Evolutionary conservation across 1,140 invertebrate genomes (phyloP).

Genomic region (Zaprionus capensis): DNA sequence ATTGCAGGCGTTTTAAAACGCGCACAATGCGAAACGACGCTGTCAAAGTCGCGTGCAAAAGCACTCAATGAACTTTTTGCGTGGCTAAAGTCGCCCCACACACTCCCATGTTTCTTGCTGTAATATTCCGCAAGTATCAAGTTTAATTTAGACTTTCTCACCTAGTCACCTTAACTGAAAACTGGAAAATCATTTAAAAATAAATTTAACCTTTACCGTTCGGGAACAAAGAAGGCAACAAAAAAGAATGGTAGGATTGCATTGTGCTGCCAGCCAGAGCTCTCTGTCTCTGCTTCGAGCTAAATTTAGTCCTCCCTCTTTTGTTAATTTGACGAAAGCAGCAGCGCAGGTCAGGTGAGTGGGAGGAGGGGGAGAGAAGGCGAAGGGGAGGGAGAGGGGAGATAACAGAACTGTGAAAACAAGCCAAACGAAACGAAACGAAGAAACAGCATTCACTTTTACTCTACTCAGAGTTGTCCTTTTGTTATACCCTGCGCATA

Average conservation of each 20-base stretch:
- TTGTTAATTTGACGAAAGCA: slow-evolving; percentile 17
- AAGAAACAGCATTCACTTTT: neutral
- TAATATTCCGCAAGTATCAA: neutral
- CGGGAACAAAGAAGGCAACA: neutral
- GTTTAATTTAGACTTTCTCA: neutral
- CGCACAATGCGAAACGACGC: slow-evolving; percentile 20
- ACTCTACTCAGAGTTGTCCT: neutral
- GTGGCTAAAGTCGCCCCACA: neutral
- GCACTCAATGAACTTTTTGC: slow-evolving; percentile 21
- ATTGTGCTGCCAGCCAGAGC: neutral
- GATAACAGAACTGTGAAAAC: slow-evolving; percentile 1
- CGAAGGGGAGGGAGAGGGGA: neutral
- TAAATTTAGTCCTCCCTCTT: neutral
- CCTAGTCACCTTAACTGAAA: neutral
- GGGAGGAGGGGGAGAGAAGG: neutral
- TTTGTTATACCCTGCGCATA: neutral
- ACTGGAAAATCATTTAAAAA: slow-evolving; percentile 4
- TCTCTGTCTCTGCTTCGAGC: neutral
- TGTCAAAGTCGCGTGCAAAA: slow-evolving; percentile 32
- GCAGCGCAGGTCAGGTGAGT: neutral
- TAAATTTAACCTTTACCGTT: neutral
- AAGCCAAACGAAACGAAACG: neutral
- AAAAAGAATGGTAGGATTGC: neutral
- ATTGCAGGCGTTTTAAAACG: slow-evolving; percentile 32
- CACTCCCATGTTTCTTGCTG: neutral